phyloP scores from a whole-genome alignment of 2,797 vertebrate species.

The Echeneis naucrates region DNA sequence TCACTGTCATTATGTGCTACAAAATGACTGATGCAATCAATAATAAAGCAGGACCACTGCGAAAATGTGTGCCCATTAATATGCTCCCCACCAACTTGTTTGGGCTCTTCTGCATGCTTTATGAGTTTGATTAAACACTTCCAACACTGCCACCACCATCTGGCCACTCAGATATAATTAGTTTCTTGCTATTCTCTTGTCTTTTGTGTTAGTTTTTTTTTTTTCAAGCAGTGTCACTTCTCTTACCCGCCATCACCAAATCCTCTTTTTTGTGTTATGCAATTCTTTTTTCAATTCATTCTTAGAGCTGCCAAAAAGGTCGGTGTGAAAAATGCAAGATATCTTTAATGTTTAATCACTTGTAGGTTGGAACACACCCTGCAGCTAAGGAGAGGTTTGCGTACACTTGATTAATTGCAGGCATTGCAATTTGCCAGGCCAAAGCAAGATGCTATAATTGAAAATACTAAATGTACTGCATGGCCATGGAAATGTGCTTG shows the following conservation, averaged over 20 bases:
- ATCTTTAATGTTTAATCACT: constrained; percentile 78
- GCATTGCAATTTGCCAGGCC: constrained; percentile 57
- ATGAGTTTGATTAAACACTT: constrained; percentile 83
- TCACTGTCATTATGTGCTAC: constrained; percentile 35
- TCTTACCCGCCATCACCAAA: constrained; percentile 10
- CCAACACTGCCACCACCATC: constrained; percentile 71
- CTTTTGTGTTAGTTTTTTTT: constrained; percentile 29
- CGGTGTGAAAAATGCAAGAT: constrained; percentile 40
- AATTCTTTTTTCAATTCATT: constrained; percentile 72
- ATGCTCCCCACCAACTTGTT: constrained; percentile 71
- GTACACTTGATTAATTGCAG: constrained; percentile 78
- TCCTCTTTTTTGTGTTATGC: constrained; percentile 51
- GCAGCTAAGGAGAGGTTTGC: constrained; percentile 46
- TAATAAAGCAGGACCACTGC: constrained; percentile 31
- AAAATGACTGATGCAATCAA: constrained; percentile 69
- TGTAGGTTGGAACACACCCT: constrained; percentile 35
- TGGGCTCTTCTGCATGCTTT: constrained; percentile 68
- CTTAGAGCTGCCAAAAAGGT: constrained; percentile 72
- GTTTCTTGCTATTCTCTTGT: constrained; percentile 69
- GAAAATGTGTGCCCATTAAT: constrained; percentile 65
- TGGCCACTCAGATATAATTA: constrained; percentile 79
- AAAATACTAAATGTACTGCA: constrained; percentile 56
- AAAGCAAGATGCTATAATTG: constrained; percentile 63
- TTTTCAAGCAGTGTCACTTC: constrained; percentile 20
- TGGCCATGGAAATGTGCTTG: constrained; percentile 50